Percentiles rank a stretch among this genome's conserved stretches.
Conservation (phyloP, 2,888 invertebrate species). For the Lingula anatina region DNA sequence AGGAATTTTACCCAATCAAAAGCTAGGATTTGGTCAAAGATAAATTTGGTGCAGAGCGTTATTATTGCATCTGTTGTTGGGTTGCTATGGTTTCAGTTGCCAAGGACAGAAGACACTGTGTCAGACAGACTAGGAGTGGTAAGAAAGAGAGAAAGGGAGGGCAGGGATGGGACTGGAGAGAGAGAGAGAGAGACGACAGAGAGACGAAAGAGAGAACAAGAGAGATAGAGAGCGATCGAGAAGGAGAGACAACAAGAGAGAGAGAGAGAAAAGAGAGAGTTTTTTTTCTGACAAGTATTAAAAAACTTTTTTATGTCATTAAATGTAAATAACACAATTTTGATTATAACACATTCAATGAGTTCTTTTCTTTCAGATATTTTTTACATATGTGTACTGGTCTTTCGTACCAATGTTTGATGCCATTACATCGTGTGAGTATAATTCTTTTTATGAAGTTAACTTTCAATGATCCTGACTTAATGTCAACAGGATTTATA, state of each 20-base stretch:
- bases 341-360: neutral
- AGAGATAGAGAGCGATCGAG: too few relatives aligned
- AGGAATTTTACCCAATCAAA: conserved; percentile 62
- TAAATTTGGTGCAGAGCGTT: conserved; percentile 71
- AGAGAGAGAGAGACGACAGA: too few relatives aligned
- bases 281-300: too few relatives aligned
- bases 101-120: conserved; percentile 69
- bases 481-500: too few relatives aligned
- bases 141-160: conserved; percentile 11
- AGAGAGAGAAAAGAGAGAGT: too few relatives aligned
- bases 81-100: conserved; percentile 72
- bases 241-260: neutral
- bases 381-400: conserved; percentile 78
- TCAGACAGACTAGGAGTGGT: conserved; percentile 72
- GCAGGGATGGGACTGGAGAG: neutral
- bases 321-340: too few relatives aligned
- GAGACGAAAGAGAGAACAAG: too few relatives aligned
- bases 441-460: too few relatives aligned
- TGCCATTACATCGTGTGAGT: conserved; percentile 73
- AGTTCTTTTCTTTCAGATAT: conserved; percentile 58
- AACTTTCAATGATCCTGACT: too few relatives aligned
- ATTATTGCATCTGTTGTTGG: conserved; percentile 61
- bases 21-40: conserved; percentile 69
- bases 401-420: conserved; percentile 75
- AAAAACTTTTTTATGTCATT: too few relatives aligned